Evolutionary conservation across 2,888 invertebrate species (phyloP).

Genomic region (Lysandra bellargus): DNA sequence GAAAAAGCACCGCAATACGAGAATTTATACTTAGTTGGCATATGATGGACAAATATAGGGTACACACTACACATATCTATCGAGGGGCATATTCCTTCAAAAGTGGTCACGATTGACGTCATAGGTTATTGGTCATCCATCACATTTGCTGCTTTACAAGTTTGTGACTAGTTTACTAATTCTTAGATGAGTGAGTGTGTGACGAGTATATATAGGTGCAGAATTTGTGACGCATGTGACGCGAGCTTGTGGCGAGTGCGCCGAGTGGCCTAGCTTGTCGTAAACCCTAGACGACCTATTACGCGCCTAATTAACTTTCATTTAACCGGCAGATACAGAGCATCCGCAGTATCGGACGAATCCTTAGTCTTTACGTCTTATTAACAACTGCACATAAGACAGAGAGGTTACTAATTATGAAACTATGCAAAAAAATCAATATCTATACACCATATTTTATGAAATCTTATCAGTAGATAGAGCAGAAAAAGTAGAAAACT

Average conservation of each 20-base stretch:
- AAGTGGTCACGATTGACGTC: too few relatives aligned
- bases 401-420: too few relatives aligned
- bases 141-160: not conserved
- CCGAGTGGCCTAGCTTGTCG: not conserved
- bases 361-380: not conserved
- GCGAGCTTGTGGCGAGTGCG: not conserved
- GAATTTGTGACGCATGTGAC: slow-evolving; percentile 2
- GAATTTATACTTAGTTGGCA: too few relatives aligned
- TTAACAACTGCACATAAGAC: not conserved
- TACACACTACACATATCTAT: too few relatives aligned
- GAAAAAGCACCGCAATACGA: too few relatives aligned
- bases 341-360: not conserved
- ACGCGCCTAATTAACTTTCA: slow-evolving; percentile 7
- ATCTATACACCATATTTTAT: too few relatives aligned
- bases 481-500: too few relatives aligned
- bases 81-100: too few relatives aligned
- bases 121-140: too few relatives aligned
- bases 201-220: not conserved
- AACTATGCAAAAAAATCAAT: too few relatives aligned
- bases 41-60: too few relatives aligned
- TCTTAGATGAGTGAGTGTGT: not conserved
- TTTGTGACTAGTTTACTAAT: not conserved
- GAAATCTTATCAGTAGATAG: too few relatives aligned
- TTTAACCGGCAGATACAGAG: not conserved
- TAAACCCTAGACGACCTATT: not conserved